These are phyloP conservation scores for Pelobates cultripes DNA, from an alignment of 2,797 vertebrate genomes.

Conservation along the genomic window DNA sequence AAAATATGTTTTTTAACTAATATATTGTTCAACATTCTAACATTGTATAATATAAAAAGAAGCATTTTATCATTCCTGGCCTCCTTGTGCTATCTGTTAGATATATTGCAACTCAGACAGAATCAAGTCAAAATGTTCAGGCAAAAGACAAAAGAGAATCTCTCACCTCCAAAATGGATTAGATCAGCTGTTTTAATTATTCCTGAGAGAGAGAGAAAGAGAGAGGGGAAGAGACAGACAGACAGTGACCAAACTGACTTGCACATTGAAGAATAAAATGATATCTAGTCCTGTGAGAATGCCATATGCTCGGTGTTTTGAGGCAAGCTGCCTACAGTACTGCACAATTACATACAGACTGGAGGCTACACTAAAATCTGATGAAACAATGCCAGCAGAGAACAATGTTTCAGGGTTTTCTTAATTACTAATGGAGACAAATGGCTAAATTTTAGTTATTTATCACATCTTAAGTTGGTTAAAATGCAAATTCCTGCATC, in stretches of 20 bases:
- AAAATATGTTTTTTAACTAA: too few species aligned
- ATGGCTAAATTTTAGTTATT: constrained; percentile 57
- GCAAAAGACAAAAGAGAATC: constrained; percentile 64
- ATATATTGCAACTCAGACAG: constrained; percentile 57
- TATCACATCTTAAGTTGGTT: constrained; percentile 62
- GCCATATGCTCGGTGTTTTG: constrained; percentile 70
- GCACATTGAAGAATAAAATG: constrained; percentile 64
- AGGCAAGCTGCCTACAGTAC: constrained; percentile 59
- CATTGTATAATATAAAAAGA: not conserved
- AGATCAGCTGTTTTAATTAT: constrained; percentile 73
- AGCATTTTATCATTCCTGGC: not conserved
- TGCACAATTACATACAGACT: constrained; percentile 62
- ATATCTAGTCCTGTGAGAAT: constrained; percentile 69
- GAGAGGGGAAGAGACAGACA: constrained; percentile 56
- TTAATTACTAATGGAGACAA: constrained; percentile 55
- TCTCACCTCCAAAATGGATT: constrained; percentile 65
- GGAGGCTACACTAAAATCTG: constrained; percentile 61
- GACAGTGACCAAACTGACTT: constrained; percentile 69
- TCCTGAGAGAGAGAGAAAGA: constrained; percentile 60
- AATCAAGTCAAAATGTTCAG: constrained; percentile 60
- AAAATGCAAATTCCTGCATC: constrained; percentile 53
- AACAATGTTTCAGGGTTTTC: constrained; percentile 62
- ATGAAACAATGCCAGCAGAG: constrained; percentile 65
- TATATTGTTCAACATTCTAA: too few species aligned
- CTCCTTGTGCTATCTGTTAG: constrained; percentile 9